phyloP scores from a whole-genome alignment of 1,140 invertebrate species.

The Lepidurus packardi region DNA sequence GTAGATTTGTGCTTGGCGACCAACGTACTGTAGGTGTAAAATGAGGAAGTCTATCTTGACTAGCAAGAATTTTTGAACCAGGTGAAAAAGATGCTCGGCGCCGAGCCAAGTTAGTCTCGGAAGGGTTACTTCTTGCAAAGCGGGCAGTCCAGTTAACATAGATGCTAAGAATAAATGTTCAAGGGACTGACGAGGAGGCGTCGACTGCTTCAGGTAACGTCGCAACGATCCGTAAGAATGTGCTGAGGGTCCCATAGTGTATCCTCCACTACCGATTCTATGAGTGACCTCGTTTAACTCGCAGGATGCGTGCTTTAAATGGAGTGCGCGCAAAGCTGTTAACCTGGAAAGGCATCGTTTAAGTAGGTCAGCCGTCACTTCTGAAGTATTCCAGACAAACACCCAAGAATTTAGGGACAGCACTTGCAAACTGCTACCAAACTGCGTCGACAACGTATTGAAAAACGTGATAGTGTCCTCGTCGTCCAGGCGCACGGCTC shows the following conservation, averaged over 20 bases:
- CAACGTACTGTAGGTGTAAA: neutral
- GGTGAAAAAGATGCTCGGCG: neutral
- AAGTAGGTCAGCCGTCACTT: neutral
- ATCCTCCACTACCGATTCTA: neutral
- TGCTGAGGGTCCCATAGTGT: neutral
- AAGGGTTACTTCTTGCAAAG: neutral
- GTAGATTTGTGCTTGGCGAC: neutral
- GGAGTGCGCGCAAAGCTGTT: neutral
- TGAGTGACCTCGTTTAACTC: neutral
- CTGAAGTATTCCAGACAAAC: neutral
- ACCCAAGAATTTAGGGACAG: neutral
- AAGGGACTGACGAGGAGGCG: neutral
- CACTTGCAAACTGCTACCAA: neutral
- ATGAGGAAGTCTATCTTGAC: neutral
- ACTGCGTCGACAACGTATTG: neutral
- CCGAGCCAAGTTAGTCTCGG: neutral
- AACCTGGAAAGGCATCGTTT: neutral
- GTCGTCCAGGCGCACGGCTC: neutral
- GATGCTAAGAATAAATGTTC: neutral
- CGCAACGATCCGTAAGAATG: neutral
- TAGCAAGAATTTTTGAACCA: conserved; percentile 3
- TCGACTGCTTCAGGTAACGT: neutral
- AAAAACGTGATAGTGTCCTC: neutral
- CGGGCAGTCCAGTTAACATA: neutral
- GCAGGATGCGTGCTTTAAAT: neutral